Evolutionary conservation across 2,113 vertebrate species (phyloP).

Genomic region (Sterna hirundo): DNA sequence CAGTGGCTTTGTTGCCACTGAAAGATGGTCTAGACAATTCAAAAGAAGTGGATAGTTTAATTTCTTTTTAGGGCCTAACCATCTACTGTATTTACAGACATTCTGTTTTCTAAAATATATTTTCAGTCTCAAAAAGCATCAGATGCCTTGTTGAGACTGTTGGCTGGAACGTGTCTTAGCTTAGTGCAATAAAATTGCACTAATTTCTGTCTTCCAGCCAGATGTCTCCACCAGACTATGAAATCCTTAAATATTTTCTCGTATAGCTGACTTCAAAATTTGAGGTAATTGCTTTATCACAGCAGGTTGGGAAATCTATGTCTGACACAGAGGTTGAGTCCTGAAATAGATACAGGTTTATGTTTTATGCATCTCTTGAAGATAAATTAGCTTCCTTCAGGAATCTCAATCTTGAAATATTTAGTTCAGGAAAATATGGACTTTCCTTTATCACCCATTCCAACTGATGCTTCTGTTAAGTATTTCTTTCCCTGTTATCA

Average conservation of each 20-base stretch:
- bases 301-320: constrained; percentile 12
- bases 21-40: not conserved
- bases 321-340: not conserved
- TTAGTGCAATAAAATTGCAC: not conserved
- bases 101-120: not conserved
- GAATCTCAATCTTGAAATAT: not conserved
- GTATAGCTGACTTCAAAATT: constrained; percentile 9
- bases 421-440: not conserved
- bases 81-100: not conserved
- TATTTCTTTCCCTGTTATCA: not conserved
- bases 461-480: not conserved
- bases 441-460: not conserved
- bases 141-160: not conserved
- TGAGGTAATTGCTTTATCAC: constrained; percentile 45
- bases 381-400: constrained; percentile 25
- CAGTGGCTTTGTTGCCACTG: fast-evolving
- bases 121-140: not conserved
- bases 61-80: not conserved
- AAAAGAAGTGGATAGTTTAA: not conserved
- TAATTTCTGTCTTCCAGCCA: constrained; percentile 43
- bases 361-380: constrained; percentile 48
- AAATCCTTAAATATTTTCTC: constrained; percentile 19
- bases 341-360: constrained; percentile 2
- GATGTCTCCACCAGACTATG: constrained; percentile 45
- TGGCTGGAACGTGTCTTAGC: not conserved